Conservation (phyloP, 2,797 vertebrate species). For the Petrocephalus sullivani region DNA sequence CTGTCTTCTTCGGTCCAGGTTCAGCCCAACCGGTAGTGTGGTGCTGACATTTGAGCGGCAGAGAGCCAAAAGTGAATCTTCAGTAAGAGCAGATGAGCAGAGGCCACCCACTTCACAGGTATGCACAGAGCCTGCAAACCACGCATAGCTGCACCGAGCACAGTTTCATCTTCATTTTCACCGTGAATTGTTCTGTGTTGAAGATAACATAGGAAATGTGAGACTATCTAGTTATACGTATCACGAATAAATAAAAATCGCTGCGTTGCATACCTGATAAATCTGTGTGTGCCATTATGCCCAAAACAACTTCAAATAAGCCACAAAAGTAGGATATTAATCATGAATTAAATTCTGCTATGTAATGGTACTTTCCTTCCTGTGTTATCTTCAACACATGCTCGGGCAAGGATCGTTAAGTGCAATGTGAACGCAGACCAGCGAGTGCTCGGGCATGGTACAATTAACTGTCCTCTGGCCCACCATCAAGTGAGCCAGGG, state of each 20-base stretch:
- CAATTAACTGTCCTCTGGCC: background rate
- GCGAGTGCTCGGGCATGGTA: background rate
- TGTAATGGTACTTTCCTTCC: background rate
- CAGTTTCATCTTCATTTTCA: too few relatives aligned
- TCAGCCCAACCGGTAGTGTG: constrained; percentile 89
- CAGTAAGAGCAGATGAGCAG: constrained; percentile 79
- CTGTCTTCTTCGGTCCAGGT: constrained; percentile 60
- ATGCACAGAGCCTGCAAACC: constrained; percentile 17
- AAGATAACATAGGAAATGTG: too few relatives aligned
- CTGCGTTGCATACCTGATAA: background rate
- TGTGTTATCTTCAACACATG: background rate
- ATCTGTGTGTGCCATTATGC: background rate
- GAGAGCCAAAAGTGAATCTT: constrained; percentile 91
- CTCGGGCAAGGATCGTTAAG: background rate
- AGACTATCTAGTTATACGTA: background rate
- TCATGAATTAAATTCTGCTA: background rate
- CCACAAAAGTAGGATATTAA: background rate
- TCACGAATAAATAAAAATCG: background rate
- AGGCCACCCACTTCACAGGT: constrained; percentile 88
- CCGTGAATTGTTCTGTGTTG: too few relatives aligned
- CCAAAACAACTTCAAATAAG: background rate
- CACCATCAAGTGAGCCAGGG: background rate
- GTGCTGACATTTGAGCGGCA: constrained; percentile 80
- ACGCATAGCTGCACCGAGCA: background rate
- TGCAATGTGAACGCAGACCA: background rate